Percentiles rank a stretch among this genome's conserved stretches.
phyloP scores from a whole-genome alignment of 2,888 invertebrate genomes.

The Endomychus coccineus region DNA sequence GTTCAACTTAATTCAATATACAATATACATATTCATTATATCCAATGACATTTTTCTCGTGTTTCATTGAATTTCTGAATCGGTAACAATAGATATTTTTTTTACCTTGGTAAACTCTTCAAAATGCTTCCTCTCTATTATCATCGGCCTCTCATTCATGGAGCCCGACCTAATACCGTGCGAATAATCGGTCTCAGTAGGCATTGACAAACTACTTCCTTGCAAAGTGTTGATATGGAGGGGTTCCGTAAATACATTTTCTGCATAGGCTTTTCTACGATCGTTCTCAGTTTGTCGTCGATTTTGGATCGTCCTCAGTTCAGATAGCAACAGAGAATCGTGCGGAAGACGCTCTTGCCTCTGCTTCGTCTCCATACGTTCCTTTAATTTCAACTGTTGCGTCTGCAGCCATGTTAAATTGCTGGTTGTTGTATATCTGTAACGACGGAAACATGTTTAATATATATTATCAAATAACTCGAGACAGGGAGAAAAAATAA shows the following conservation, averaged over 20 bases:
- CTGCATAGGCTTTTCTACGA: constrained; percentile 67
- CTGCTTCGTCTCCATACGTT: constrained; percentile 65
- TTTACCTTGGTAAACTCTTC: too few species aligned
- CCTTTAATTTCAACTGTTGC: constrained; percentile 74
- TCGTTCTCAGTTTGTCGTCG: constrained; percentile 44
- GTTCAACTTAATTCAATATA: too few species aligned
- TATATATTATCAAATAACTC: too few species aligned
- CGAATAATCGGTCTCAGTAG: constrained; percentile 21
- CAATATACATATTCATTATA: too few species aligned
- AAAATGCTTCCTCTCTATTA: constrained; percentile 50
- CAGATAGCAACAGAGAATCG: constrained; percentile 56
- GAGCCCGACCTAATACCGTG: constrained; percentile 32
- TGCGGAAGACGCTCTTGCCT: constrained; percentile 64
- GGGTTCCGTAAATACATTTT: constrained; percentile 63
- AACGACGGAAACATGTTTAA: constrained; percentile 16
- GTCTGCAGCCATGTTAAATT: constrained; percentile 71
- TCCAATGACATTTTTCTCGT: too few species aligned
- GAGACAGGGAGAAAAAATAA: too few species aligned
- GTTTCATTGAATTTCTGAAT: too few species aligned
- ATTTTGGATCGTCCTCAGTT: constrained; percentile 49
- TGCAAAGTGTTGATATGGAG: constrained; percentile 57
- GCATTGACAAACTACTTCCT: constrained; percentile 27
- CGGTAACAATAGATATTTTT: too few species aligned
- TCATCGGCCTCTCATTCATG: constrained; percentile 54
- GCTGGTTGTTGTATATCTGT: constrained; percentile 34